Evolutionary conservation across 2,113 vertebrate genomes (phyloP).

Genomic region (Cephalopholis sonnerati): DNA sequence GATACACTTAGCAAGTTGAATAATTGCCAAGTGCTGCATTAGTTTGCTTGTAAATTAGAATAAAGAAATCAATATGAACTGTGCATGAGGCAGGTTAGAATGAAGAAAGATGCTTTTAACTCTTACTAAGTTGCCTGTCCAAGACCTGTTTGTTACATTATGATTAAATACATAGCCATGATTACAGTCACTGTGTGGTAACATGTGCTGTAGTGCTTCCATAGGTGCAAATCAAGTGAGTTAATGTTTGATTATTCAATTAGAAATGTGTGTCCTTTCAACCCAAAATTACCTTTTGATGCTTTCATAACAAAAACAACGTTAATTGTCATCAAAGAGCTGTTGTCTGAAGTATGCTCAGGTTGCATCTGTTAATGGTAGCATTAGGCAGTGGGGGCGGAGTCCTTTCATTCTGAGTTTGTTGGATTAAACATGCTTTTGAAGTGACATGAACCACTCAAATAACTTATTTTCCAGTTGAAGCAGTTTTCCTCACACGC

Average conservation of each 20-base stretch:
- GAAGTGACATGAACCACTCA: neutral
- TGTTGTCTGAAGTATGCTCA: neutral
- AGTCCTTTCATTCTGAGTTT: neutral
- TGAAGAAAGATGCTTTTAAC: neutral
- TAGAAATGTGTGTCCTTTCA: neutral
- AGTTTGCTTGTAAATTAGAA: conserved; percentile 15
- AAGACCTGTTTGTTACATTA: neutral
- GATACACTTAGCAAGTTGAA: conserved; percentile 15
- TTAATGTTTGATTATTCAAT: neutral
- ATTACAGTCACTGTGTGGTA: neutral
- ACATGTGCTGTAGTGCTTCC: neutral
- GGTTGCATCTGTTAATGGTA: neutral
- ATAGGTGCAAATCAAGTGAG: neutral
- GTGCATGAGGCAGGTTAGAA: neutral
- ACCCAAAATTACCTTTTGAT: neutral
- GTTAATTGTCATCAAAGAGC: neutral
- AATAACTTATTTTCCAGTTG: conserved; percentile 4
- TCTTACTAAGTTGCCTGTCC: neutral
- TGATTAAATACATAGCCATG: neutral
- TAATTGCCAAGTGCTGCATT: conserved; percentile 22
- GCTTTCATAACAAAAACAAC: neutral
- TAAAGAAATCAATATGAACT: conserved; percentile 1
- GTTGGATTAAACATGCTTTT: conserved; percentile 3
- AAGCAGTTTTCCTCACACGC: neutral
- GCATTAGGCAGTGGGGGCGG: neutral